Conservation (phyloP, 2,113 vertebrate species). For the Chaetorhynchus papuensis region DNA sequence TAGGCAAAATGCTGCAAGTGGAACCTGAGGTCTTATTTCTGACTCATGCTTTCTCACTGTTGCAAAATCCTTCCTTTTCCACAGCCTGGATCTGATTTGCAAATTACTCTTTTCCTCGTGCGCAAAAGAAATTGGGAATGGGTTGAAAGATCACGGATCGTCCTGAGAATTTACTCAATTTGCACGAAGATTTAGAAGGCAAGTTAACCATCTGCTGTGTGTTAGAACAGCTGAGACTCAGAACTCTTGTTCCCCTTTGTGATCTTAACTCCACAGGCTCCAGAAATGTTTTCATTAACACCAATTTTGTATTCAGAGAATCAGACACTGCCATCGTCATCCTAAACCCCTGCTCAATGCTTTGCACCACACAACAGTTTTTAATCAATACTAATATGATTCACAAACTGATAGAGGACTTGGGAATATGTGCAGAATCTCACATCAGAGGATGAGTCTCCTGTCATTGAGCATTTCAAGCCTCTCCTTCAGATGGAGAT, state of each 20-base stretch:
- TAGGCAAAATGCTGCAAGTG: not conserved
- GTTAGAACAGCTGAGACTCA: not conserved
- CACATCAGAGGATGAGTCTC: not conserved
- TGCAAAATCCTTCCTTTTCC: not conserved
- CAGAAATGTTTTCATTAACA: constrained; percentile 2
- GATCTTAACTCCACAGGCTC: not conserved
- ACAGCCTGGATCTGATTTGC: not conserved
- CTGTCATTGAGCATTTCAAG: not conserved
- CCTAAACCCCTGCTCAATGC: not conserved
- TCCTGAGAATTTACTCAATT: not conserved
- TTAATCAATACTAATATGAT: not conserved
- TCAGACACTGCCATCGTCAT: not conserved
- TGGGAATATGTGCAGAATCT: not conserved
- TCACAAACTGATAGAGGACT: not conserved
- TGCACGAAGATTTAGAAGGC: not conserved
- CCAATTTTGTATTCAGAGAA: not conserved
- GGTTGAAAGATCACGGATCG: not conserved
- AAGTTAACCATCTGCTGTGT: constrained; percentile 12
- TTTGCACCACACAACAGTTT: not conserved
- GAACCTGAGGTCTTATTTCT: not conserved
- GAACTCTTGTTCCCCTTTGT: not conserved
- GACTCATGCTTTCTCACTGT: not conserved
- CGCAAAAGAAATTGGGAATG: not conserved
- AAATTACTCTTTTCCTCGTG: not conserved
- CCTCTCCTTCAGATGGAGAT: not conserved